These are phyloP conservation scores for Gambusia affinis DNA, from an alignment of 2,113 vertebrate species.

Conservation along the genomic window DNA sequence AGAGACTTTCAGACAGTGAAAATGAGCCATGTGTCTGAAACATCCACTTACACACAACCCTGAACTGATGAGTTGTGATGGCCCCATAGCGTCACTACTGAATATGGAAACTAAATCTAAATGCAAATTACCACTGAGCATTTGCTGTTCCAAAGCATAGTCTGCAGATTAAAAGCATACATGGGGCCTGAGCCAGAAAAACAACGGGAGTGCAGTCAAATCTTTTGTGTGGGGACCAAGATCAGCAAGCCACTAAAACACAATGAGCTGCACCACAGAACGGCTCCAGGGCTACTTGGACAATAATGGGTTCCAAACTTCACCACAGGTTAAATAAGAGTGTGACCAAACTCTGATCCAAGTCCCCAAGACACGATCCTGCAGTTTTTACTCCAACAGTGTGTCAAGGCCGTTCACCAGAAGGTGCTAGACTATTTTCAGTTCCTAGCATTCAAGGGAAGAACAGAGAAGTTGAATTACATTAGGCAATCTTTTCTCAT, in stretches of 20 bases:
- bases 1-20: slow-evolving; percentile 14
- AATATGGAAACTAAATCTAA: slow-evolving; percentile 48
- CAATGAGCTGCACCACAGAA: slow-evolving; percentile 65
- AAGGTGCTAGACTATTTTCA: slow-evolving; percentile 18
- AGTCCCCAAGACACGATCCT: slow-evolving; percentile 47
- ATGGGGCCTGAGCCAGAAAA: slow-evolving; percentile 42
- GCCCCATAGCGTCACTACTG: slow-evolving; percentile 53
- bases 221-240: slow-evolving; percentile 30
- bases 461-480: slow-evolving; percentile 28
- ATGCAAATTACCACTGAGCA: slow-evolving; percentile 50
- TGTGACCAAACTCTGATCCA: slow-evolving; percentile 54
- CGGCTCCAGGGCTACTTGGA: slow-evolving; percentile 58
- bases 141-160: slow-evolving; percentile 54
- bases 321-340: slow-evolving; percentile 66
- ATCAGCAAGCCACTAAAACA: slow-evolving; percentile 67
- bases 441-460: slow-evolving; percentile 19
- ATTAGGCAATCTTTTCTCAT: slow-evolving; percentile 6
- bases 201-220: slow-evolving; percentile 57
- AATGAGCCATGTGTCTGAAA: slow-evolving; percentile 38
- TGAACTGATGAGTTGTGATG: slow-evolving; percentile 43
- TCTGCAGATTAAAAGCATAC: slow-evolving; percentile 46
- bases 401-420: slow-evolving; percentile 36
- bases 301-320: slow-evolving; percentile 57
- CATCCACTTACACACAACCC: slow-evolving; percentile 37
- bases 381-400: slow-evolving; percentile 29